Evolutionary conservation across 2,888 invertebrate genomes (phyloP), one percentile per base, ranked within the genome.

Genomic region (Tiliacea aurago): DNA sequence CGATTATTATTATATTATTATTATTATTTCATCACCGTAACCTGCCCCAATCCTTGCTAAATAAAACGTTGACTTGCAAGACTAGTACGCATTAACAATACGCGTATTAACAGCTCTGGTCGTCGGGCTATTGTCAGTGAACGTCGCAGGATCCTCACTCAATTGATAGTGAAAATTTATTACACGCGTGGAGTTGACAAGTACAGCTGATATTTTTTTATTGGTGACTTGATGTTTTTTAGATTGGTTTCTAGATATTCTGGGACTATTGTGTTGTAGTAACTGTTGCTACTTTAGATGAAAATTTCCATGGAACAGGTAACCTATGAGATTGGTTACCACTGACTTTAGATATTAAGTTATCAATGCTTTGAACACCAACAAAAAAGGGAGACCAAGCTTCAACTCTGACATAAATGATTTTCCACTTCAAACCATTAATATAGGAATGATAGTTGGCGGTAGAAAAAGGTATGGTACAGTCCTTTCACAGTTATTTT

Each of bases 111-210:
- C 73, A 68, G 56, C 51, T 66, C 83, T 11, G 41, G 43, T n/a
- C 20, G 58, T 47, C 66, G 4, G 49, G 2, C 65, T 43, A 84
- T 79, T 81, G 81, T 81, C 56, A 73, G 10, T 28, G 71, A 43
- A 58, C 67, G 67, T 49, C 58, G 53, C 28, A 37, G 51, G 64
- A 62, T 80, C 51, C 58, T 71, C 70, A 47, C n/a, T 68, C 80
- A 84, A 81, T 84, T 81, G 84, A 79, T 74, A 55, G 75, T 66
- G 68, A 74, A 80, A 75, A 84, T 84, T 84, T 80, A 84, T 81
- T 59, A 61, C 51, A 53, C 64, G 53, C 73, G 33, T 37, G 28
- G n/a, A 65, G 23, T 61, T 74, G 80, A 66, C 51, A 49, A 61
- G 70, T 56, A 53, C 67, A 4, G 37, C 53, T 70, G 55, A 73